These are phyloP conservation scores for Latrodectus geometricus DNA, from an alignment of 1,140 invertebrate genomes.

Conservation along the genomic window DNA sequence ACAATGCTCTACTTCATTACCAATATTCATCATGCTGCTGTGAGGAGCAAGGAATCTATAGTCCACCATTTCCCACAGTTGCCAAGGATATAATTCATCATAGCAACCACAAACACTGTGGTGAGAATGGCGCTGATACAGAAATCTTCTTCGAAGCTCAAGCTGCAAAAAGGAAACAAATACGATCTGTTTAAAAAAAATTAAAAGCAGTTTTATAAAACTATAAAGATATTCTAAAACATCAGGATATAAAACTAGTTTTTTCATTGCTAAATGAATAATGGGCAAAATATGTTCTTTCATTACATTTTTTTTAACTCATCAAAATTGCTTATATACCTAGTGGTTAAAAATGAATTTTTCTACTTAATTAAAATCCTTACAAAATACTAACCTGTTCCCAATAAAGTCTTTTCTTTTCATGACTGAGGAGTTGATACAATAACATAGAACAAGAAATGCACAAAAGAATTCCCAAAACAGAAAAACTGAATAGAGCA, in stretches of 20 bases:
- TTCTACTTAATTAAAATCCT: not conserved
- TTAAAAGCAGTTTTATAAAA: too few species aligned
- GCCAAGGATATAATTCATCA: constrained; percentile 73
- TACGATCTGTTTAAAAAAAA: too few species aligned
- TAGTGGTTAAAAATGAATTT: not conserved
- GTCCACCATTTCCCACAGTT: constrained; percentile 69
- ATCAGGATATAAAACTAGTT: too few species aligned
- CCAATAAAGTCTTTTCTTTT: constrained; percentile 94
- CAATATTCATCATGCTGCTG: not conserved
- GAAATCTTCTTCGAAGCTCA: constrained; percentile 82
- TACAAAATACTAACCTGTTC: constrained; percentile 73
- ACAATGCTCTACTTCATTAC: constrained; percentile 28
- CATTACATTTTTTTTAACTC: too few species aligned
- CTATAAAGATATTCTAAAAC: too few species aligned
- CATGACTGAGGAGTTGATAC: constrained; percentile 86
- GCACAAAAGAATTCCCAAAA: constrained; percentile 87
- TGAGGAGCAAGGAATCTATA: constrained; percentile 32
- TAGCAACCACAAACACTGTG: constrained; percentile 77
- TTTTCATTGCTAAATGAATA: too few species aligned
- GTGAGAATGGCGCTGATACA: constrained; percentile 70
- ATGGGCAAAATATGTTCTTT: too few species aligned
- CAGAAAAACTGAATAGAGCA: constrained; percentile 88
- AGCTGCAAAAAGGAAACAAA: constrained; percentile 67
- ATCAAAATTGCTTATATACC: too few species aligned
- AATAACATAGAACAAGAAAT: constrained; percentile 93